Evolutionary conservation across 2,888 invertebrate genomes (phyloP), one percentile per base, ranked within the genome.

Genomic region (Drosophila phalerata): DNA sequence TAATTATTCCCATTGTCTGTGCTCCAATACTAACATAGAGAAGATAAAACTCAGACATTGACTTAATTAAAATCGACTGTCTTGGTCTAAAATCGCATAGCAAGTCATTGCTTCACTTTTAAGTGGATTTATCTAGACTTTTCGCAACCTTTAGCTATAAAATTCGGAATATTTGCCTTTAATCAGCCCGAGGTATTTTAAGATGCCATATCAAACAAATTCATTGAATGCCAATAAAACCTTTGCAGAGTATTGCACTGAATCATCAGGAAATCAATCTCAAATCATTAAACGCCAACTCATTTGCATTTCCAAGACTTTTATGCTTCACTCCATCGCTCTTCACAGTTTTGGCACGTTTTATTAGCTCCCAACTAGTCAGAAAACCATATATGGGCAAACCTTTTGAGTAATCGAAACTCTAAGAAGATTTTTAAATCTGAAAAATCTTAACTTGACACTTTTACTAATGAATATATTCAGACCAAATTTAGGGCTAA

Each of bases 331-430:
- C 30, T 51, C 32, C 19, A 52, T 40, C 11, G 28, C 45, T 66
- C 51, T 68, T 72, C 42, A 32, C 42, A 58, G 32, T 37, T 77
- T 61, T 43, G 75, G 75, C 75, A 75, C 75, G 75, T 75, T 73
- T 75, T 57, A 53, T 69, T 15, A n/a, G 22, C 6, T 42, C 19
- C 30, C 30, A 3, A n/a, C 37, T n/a, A 51, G 25, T 22, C 1
- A 38, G 13, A 2, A 4, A 8, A n/a, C 74, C 52, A 37, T 57
- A 56, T 47, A 61, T 30, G 15, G 55, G 19, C 30, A 51, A 32
- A 51, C 10, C 10, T 22, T 17, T 17, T 47, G 28, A 45, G 5
- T 34, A 32, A 13, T 56, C 32, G 13, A 43, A 32, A 5, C 5
- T 40, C 30, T 15, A 5, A 6, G 28, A 11, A 42, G 19, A 52